Base-by-base conservation (phyloP, 2,888 invertebrate genomes). In the Timandra comae region DNA sequence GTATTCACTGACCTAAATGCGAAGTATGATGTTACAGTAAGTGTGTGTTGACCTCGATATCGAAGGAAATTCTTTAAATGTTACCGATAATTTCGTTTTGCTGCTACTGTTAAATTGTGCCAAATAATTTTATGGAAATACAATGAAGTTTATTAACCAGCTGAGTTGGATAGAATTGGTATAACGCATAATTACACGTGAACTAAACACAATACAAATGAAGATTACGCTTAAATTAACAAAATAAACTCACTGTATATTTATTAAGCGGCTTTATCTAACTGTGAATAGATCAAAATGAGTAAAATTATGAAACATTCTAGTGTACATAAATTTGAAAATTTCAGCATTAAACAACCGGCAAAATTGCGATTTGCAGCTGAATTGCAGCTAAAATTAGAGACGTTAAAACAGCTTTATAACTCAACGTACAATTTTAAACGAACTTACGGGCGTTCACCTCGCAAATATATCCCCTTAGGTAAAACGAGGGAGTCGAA, bases 401-500 rank as follows among this genome's bases (percentile, higher is more conserved):
- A 58, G 49, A 49, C 54, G 52, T 63, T 57, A 49, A 49, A 53
- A 48, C 41, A 37, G 38, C 43, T 48, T 52, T 42, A 49, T 41
- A 52, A 52, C 47, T 47, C 40, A 43, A 27, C 31, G 42, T 37
- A 36, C 34, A 49, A 44, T 43, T 49, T 46, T 45, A 43, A 46
- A 42, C 43, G 42, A 50, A 54, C 66, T 58, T 62, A 59, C 41
- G 82, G 78, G 71, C 78, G 55, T 85, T 84, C 79, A 84, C 82
- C 84, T 81, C 70, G 64, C 71, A 66, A 73, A 75, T 69, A 66
- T 70, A 70, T 76, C 75, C 80, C 79, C 74, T 70, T 63, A 73
- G 69, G 72, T 71, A 65, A 73, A 69, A 66, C 54, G 64, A 63
- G 76, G 75, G 75, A 65, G 73, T 64, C 68, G 59, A 75, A 80